Evolutionary conservation across 1,140 invertebrate genomes (phyloP).

Genomic region (Brachionus asplanchnoidis): DNA sequence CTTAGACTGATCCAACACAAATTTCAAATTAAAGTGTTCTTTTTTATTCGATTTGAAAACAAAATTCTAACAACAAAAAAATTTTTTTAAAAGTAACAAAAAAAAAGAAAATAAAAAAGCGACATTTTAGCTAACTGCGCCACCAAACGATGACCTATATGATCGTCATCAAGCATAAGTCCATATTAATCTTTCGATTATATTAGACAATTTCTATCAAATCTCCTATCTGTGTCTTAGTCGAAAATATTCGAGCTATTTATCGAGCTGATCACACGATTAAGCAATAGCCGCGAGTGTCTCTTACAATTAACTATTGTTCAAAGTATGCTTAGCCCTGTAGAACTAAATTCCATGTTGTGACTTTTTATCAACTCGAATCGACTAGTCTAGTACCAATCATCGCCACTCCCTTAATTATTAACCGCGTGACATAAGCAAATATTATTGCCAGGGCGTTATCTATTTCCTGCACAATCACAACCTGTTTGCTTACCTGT

Average conservation of each 20-base stretch:
- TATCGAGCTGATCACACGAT: background rate
- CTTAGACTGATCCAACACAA: background rate
- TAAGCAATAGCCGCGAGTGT: background rate
- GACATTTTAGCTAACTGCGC: background rate
- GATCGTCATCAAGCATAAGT: background rate
- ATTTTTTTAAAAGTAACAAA: background rate
- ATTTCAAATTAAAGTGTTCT: slow-evolving; percentile 29
- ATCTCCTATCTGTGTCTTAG: background rate
- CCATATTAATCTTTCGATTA: background rate
- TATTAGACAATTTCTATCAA: slow-evolving; percentile 2
- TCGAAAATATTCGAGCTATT: slow-evolving; percentile 12
- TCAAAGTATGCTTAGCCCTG: background rate
- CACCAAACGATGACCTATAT: background rate
- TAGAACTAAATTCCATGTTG: slow-evolving; percentile 11
- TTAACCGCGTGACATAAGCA: background rate
- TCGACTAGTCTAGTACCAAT: background rate
- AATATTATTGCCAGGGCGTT: slow-evolving; percentile 11
- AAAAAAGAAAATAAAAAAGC: background rate
- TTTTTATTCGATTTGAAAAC: background rate
- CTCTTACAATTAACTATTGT: background rate
- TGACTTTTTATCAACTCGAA: slow-evolving; percentile 23
- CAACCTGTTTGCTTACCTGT: slow-evolving; percentile 15
- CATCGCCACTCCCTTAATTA: background rate
- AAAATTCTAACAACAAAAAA: background rate
- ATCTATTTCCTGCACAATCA: background rate